Base-by-base conservation (phyloP, 2,113 vertebrate species). In the Gyps fulvus region DNA sequence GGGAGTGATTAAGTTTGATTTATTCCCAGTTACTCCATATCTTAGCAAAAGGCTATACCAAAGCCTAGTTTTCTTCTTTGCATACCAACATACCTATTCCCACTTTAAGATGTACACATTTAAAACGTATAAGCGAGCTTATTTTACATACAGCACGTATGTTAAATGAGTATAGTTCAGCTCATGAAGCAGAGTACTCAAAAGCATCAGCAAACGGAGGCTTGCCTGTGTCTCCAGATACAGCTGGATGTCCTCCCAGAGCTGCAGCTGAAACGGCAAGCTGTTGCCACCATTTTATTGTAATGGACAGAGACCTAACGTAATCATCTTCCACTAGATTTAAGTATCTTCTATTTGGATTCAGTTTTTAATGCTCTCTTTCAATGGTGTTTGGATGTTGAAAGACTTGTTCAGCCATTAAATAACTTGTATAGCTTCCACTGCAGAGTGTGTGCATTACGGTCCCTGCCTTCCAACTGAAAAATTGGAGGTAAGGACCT, bases 1-100 rank as follows among this genome's bases (percentile, higher is more conserved):
- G 90, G 71, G 79, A 85, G 90, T 65, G 57, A 81, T 96, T 85
- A 73, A n/a, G 90, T 50, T 93, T 95, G 94, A 97, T 59, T 95
- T 95, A 89, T 94, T 96, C 81, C 95, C 94, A 90, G 85, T 94
- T 62, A 45, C 78, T 91, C 81, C 9, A 1, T 36, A 17, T 63
- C 80, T 62, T 25, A 29, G 79, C 38, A 72, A 72, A 79, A 79
- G 89, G 79, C 58, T 38, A 0, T 73, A 10, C 70, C 8, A 2
- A n/a, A 90, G 29, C 72, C 45, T 55, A 3, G 23, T 29, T 83
- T 58, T 74, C 69, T 58, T 70, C 31, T 89, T 77, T 14, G 5
- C 62, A 1, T 18, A 11, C 16, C 9, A 2, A 3, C 63, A 0
- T 10, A 36, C 43, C 36, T 72, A 13, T 22, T 74, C 50, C 78